phyloP scores from a whole-genome alignment of 2,888 invertebrate genomes.

The Drosophila recens region DNA sequence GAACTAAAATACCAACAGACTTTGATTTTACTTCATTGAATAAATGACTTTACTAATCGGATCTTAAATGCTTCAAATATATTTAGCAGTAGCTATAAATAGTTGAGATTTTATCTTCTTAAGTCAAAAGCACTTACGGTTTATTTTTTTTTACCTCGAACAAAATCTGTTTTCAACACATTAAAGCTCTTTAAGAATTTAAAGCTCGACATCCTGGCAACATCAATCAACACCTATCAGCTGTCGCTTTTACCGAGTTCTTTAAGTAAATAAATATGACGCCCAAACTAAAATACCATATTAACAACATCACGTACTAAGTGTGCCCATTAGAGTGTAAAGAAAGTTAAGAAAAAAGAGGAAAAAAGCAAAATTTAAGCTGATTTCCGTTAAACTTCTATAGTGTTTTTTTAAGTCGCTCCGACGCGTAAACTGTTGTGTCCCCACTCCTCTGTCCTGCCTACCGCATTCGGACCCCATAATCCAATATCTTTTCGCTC shows the following conservation, averaged over 20 bases:
- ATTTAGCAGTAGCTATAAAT: too few species aligned
- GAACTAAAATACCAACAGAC: background rate
- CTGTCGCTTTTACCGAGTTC: background rate
- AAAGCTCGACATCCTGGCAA: background rate
- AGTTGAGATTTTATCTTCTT: background rate
- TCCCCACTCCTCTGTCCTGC: background rate
- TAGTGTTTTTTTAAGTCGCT: constrained; percentile 22
- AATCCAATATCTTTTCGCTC: constrained; percentile 50
- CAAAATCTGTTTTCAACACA: background rate
- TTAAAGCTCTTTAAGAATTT: background rate
- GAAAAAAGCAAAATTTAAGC: constrained; percentile 11
- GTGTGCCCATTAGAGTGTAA: constrained; percentile 25
- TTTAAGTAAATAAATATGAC: background rate
- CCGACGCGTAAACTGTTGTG: constrained; percentile 9
- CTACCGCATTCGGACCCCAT: constrained; percentile 14
- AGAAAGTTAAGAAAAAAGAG: background rate
- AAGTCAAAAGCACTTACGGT: background rate
- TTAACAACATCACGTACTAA: constrained; percentile 5
- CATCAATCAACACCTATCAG: background rate
- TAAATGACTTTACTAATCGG: background rate
- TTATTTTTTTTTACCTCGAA: background rate
- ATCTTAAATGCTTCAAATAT: background rate
- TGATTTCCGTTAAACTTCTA: constrained; percentile 44
- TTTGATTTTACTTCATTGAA: background rate
- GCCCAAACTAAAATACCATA: constrained; percentile 2